phyloP scores from a whole-genome alignment of 2,797 vertebrate genomes.

The Acipenser ruthenus region DNA sequence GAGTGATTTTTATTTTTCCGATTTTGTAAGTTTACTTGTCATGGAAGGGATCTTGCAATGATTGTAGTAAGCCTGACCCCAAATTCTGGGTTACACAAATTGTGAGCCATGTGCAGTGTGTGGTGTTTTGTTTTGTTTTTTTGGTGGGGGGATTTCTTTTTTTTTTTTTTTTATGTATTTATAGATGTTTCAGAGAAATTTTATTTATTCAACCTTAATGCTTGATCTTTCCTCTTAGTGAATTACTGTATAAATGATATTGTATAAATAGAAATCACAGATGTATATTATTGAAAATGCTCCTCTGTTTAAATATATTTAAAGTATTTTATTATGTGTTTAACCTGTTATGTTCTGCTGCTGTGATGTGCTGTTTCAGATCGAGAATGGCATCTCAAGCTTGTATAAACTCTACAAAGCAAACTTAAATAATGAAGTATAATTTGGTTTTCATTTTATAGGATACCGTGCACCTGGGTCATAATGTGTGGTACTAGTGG shows the following conservation, averaged over 20 bases:
- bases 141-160: background rate
- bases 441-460: background rate
- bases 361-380: constrained; percentile 11
- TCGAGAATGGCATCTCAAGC: background rate
- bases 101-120: constrained; percentile 12
- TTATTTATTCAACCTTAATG: background rate
- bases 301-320: background rate
- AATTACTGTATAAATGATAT: background rate
- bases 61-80: too few species aligned
- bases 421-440: background rate
- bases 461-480: too few species aligned
- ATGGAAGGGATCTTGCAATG: too few species aligned
- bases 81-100: too few species aligned
- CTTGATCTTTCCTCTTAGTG: background rate
- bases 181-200: background rate
- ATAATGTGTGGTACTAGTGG: too few species aligned
- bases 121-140: constrained; percentile 8
- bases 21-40: too few species aligned
- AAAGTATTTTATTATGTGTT: constrained; percentile 19
- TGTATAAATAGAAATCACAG: constrained; percentile 22
- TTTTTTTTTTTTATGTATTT: background rate
- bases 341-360: constrained; percentile 22
- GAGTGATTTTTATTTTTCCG: too few species aligned
- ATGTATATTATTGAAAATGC: constrained; percentile 32
- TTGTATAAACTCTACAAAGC: background rate